Evolutionary conservation across 2,113 vertebrate species (phyloP).

Genomic region (Misgurnus mizolepis): DNA sequence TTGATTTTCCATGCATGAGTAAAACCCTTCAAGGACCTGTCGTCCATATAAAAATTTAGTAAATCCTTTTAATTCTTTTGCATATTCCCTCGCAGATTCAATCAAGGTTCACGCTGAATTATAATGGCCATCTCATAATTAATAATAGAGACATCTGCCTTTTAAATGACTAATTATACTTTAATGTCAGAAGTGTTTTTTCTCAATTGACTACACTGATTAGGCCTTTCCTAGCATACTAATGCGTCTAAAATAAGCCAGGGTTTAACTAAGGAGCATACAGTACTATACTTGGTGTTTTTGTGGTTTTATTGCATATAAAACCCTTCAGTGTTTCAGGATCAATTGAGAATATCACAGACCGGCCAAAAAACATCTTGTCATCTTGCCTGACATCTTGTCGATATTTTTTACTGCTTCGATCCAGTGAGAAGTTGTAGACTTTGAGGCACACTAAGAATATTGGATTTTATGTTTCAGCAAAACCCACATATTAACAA

Average conservation of each 20-base stretch:
- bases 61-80: slow-evolving; percentile 2
- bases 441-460: neutral
- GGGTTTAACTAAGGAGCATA: neutral
- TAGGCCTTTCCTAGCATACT: neutral
- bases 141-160: neutral
- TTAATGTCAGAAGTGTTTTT: neutral
- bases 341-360: neutral
- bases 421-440: neutral
- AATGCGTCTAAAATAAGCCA: neutral
- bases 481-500: neutral
- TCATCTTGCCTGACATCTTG: too few relatives aligned
- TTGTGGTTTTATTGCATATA: neutral
- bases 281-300: neutral
- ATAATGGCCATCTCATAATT: slow-evolving; percentile 6
- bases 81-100: slow-evolving; percentile 9
- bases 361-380: neutral
- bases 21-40: neutral
- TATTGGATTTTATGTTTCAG: neutral
- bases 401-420: neutral
- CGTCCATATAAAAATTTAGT: neutral
- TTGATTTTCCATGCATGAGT: slow-evolving; percentile 20
- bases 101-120: neutral
- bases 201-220: neutral
- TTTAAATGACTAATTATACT: neutral
- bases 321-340: neutral